A percentile compares a stretch with the other conserved stretches of the same genome.
These are phyloP conservation scores for Microctonus aethiopoides DNA, from an alignment of 2,888 invertebrate genomes.

Conservation along the genomic window DNA sequence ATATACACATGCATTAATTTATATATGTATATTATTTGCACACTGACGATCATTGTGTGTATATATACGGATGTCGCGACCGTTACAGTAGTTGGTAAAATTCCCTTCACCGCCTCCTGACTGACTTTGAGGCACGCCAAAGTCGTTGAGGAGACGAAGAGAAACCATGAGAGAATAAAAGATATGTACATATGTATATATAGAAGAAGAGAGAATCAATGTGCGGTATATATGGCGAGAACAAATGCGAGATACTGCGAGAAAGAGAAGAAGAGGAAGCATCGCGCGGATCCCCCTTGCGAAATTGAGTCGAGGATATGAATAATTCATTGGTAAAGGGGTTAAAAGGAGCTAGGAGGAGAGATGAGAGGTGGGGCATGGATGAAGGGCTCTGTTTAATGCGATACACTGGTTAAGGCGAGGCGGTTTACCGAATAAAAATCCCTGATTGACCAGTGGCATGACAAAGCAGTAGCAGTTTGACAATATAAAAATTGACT, in stretches of 20 bases:
- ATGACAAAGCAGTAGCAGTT: constrained; percentile 54
- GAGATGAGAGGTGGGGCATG: constrained; percentile 40
- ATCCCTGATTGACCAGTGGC: constrained; percentile 63
- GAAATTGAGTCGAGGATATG: constrained; percentile 62
- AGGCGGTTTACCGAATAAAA: constrained; percentile 61
- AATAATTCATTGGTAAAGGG: constrained; percentile 59
- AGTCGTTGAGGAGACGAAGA: background rate
- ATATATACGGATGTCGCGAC: background rate
- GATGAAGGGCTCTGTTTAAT: constrained; percentile 58
- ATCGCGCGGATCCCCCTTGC: constrained; percentile 53
- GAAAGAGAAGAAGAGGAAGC: constrained; percentile 40
- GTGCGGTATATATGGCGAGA: constrained; percentile 18
- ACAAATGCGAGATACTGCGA: constrained; percentile 23
- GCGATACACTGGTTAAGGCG: constrained; percentile 62
- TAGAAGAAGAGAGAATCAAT: constrained; percentile 15
- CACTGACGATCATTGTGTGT: background rate
- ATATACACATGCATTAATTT: too few species aligned
- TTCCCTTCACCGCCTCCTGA: constrained; percentile 45
- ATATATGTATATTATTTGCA: background rate
- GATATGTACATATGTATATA: background rate
- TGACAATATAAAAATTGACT: constrained; percentile 28
- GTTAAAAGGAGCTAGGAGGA: constrained; percentile 42
- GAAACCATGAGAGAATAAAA: background rate
- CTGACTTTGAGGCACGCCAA: constrained; percentile 48
- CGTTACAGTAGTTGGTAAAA: constrained; percentile 13